Percentiles rank a stretch among this genome's conserved stretches.
phyloP scores from a whole-genome alignment of 1,140 invertebrate species.

The Heliconius melpomene region DNA sequence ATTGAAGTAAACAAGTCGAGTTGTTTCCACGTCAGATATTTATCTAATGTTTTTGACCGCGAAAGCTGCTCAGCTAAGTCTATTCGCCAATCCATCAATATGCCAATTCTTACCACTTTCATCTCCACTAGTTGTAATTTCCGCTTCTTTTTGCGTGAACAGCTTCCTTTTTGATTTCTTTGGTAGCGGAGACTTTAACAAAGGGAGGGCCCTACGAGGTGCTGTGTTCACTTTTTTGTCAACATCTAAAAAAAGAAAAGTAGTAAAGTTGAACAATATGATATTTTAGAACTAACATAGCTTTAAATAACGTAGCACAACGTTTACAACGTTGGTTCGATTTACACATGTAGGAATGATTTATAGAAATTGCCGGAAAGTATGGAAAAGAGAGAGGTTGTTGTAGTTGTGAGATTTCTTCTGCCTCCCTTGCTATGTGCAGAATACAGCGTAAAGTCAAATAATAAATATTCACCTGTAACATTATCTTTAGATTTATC shows the following conservation, averaged over 20 bases:
- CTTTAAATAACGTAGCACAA: too few relatives aligned
- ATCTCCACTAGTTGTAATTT: conserved; percentile 38
- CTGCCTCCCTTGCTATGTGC: background rate
- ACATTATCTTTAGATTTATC: background rate
- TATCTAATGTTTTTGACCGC: too few relatives aligned
- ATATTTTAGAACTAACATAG: too few relatives aligned
- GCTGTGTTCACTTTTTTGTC: conserved; percentile 51
- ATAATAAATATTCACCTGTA: background rate
- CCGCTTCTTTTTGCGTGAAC: conserved; percentile 60
- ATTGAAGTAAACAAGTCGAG: too few relatives aligned
- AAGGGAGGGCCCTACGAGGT: conserved; percentile 42
- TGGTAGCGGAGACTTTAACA: conserved; percentile 23
- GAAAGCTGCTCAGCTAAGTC: too few relatives aligned
- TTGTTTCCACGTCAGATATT: too few relatives aligned
- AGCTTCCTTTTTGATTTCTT: conserved; percentile 57
- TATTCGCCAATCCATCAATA: too few relatives aligned
- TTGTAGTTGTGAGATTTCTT: background rate
- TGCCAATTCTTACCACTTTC: conserved; percentile 44
- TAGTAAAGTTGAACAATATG: too few relatives aligned
- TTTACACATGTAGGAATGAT: too few relatives aligned
- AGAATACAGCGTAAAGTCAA: background rate
- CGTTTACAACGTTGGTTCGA: too few relatives aligned
- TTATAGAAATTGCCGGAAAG: too few relatives aligned
- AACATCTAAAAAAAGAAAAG: background rate
- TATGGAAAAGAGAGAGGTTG: too few relatives aligned